phyloP scores from a whole-genome alignment of 2,113 vertebrate species.

The Eulemur rufifrons region DNA sequence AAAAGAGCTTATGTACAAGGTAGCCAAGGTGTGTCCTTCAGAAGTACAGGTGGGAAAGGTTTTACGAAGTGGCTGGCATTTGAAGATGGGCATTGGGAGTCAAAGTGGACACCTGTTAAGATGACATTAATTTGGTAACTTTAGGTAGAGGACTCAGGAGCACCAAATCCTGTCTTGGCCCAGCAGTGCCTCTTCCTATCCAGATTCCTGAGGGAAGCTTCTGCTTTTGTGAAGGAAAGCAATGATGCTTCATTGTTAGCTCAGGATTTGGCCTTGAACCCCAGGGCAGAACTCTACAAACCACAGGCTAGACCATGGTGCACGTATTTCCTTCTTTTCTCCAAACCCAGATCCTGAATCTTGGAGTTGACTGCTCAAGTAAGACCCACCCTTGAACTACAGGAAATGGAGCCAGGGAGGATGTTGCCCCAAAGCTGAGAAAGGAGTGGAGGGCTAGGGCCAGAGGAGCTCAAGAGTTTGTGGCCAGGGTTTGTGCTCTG shows the following conservation, averaged over 20 bases:
- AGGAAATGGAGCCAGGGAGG: background rate
- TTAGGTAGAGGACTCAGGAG: background rate
- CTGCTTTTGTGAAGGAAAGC: background rate
- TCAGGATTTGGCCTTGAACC: background rate
- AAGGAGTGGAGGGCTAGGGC: background rate
- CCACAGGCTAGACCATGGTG: background rate
- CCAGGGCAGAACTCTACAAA: background rate
- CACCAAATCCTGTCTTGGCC: background rate
- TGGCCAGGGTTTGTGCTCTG: background rate
- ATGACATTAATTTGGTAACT: background rate
- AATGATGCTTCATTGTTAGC: background rate
- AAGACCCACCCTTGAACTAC: background rate
- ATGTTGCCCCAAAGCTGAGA: background rate
- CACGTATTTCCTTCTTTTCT: background rate
- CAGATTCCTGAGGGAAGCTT: background rate
- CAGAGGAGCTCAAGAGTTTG: background rate
- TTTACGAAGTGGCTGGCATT: background rate
- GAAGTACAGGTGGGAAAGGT: background rate
- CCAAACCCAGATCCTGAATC: background rate
- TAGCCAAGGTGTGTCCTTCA: background rate
- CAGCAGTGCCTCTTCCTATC: too few species aligned
- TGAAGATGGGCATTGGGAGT: background rate
- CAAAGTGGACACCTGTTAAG: background rate
- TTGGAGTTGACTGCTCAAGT: background rate
- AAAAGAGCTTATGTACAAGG: background rate